phyloP scores from a whole-genome alignment of 2,888 invertebrate species.

The Ormyrus pomaceus region DNA sequence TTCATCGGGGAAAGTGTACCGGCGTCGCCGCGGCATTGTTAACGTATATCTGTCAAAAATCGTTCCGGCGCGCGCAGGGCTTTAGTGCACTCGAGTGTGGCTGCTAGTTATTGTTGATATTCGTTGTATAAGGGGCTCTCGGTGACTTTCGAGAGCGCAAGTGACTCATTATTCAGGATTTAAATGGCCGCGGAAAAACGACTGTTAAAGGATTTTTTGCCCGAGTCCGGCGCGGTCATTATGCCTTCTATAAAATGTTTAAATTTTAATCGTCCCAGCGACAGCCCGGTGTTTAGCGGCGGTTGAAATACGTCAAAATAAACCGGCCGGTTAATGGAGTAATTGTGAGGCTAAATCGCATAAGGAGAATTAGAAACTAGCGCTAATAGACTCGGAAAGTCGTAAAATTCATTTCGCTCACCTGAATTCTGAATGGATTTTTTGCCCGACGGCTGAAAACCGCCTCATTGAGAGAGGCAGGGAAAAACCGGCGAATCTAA shows the following conservation, averaged over 20 bases:
- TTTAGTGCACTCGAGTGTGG: no score
- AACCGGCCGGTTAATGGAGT: not conserved
- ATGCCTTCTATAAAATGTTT: no score
- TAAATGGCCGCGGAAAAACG: not conserved
- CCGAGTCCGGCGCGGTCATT: no score
- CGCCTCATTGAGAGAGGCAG: not conserved
- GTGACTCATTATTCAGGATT: slow-evolving; percentile 6
- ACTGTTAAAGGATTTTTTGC: not conserved
- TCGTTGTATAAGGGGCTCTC: not conserved
- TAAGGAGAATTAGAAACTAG: no score
- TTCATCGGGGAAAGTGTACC: slow-evolving; percentile 9
- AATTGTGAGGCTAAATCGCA: no score
- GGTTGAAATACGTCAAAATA: not conserved
- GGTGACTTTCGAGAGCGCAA: slow-evolving; percentile 27
- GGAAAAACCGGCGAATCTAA: not conserved
- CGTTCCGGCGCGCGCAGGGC: not conserved
- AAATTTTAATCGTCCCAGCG: no score
- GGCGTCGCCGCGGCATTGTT: not conserved
- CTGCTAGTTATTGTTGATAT: slow-evolving; percentile 1
- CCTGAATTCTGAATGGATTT: no score
- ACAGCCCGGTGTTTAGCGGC: not conserved
- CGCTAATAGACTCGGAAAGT: no score
- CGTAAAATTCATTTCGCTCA: no score
- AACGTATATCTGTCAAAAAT: not conserved
- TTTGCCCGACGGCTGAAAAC: no score